Percentiles rank a stretch among this genome's conserved stretches.
Evolutionary conservation across 2,113 vertebrate genomes (phyloP).

Genomic region (Connochaetes taurinus): DNA sequence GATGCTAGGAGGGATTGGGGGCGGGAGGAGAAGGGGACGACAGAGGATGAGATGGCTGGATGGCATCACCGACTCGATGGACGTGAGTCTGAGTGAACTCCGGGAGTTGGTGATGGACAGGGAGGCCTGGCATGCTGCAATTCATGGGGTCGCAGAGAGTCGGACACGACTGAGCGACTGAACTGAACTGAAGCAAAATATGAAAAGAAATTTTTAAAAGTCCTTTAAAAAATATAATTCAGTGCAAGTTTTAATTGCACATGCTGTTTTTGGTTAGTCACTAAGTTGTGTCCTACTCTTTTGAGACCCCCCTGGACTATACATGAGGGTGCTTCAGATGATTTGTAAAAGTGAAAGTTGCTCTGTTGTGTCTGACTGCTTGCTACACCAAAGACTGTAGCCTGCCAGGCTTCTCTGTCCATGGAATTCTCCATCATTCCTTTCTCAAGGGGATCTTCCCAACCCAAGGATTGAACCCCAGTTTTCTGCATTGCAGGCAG

Average conservation of each 20-base stretch:
- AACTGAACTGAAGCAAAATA: background rate
- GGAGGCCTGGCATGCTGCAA: too few relatives aligned
- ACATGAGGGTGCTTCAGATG: background rate
- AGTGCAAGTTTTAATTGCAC: background rate
- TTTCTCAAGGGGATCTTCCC: background rate
- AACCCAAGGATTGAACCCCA: background rate
- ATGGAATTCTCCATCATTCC: background rate
- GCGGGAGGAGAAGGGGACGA: too few relatives aligned
- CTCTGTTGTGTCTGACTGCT: background rate
- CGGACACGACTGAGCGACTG: accelerated
- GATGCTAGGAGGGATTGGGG: too few relatives aligned
- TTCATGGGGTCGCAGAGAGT: too few relatives aligned
- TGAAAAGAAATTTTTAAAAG: background rate
- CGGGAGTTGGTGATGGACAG: too few relatives aligned
- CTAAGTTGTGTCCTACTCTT: background rate
- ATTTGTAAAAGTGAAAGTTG: background rate
- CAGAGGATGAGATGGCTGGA: too few relatives aligned
- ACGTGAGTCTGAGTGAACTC: too few relatives aligned
- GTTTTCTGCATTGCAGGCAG: background rate
- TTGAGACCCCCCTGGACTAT: background rate
- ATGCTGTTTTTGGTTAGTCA: background rate
- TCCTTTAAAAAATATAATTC: background rate
- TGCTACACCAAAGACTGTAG: background rate
- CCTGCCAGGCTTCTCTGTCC: background rate
- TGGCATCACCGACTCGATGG: too few relatives aligned